A percentile compares a stretch with the other conserved stretches of the same genome.
Evolutionary conservation across 2,888 invertebrate genomes (phyloP).

Genomic region (Dexiosoma caninum): DNA sequence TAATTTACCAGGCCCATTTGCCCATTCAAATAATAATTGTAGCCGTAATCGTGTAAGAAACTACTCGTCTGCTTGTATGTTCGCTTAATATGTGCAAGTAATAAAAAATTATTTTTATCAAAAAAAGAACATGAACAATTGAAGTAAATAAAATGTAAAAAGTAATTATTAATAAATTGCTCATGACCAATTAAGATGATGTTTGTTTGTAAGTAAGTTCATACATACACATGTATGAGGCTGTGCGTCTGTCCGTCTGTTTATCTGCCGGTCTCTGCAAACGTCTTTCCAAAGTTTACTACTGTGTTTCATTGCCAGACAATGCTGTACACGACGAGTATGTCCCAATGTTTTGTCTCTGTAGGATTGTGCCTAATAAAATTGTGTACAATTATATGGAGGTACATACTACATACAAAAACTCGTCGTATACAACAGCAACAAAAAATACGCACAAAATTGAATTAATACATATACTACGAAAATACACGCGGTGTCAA

Average conservation of each 20-base stretch:
- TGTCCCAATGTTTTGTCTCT: conserved; percentile 27
- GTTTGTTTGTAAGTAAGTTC: conserved; percentile 36
- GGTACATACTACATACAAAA: conserved; percentile 48
- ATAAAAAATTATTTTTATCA: conserved; percentile 41
- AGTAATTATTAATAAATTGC: conserved; percentile 63
- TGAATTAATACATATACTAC: conserved; percentile 41
- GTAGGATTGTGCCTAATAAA: conserved; percentile 56
- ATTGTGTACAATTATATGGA: conserved; percentile 62
- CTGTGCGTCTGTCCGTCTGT: background rate
- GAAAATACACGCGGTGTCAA: conserved; percentile 44
- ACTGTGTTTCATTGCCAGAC: conserved; percentile 2
- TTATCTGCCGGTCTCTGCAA: conserved; percentile 22
- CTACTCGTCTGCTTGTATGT: background rate
- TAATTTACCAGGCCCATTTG: conserved; percentile 42
- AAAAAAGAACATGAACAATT: conserved; percentile 53
- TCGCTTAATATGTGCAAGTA: background rate
- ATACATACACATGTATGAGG: too few relatives aligned
- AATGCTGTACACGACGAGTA: conserved; percentile 5
- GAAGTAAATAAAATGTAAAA: conserved; percentile 62
- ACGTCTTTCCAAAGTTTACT: conserved; percentile 21
- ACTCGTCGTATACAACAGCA: conserved; percentile 20
- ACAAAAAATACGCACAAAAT: conserved; percentile 53
- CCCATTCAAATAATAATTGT: conserved; percentile 15
- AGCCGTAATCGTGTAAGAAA: background rate
- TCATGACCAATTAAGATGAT: conserved; percentile 64